Evolutionary conservation across 2,797 vertebrate species (phyloP), one percentile per base, ranked within the genome.

Genomic region (Taeniopygia guttata): DNA sequence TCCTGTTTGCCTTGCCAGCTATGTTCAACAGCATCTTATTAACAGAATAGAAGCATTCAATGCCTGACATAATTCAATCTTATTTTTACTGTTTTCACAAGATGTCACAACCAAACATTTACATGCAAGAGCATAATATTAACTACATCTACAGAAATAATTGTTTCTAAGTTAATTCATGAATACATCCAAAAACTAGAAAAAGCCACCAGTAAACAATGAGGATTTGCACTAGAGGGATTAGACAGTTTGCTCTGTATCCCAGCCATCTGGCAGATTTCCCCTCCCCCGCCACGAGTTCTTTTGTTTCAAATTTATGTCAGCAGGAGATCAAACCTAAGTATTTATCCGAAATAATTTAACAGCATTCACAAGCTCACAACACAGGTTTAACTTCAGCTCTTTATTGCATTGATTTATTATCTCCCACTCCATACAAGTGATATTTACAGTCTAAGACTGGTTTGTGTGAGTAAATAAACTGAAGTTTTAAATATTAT

Each of bases 221-320:
- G 66, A 70, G 59, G 84, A 80, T 91, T 55, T 90, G 69, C 84
- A 87, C 22, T 29, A n/a, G 75, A 90, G 93, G 76, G 93, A 96
- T 96, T 84, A 96, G 83, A 78, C 94, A 95, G 90, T 73, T 85
- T 66, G 76, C 73, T 75, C 84, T 90, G 83, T 72, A 40, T 80
- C 87, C 19, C 48, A 60, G 91, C 94, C 94, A 97, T 95, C 94
- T 96, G 96, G 88, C 94, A 67, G 17, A 62, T 43, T 45, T 68
- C 87, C 94, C 94, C 70, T 94, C 94, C 95, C 94, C 96, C 94
- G 0, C 83, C 74, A 86, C 1, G 0, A 64, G 80, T 34, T 69
- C 95, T 88, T 96, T 96, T 96, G 93, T 96, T 94, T 94, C 78
- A 73, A 74, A 88, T 91, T 82, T 79, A 63, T 79, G 67, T 79